phyloP scores from a whole-genome alignment of 1,140 invertebrate genomes.

The Calephelis nemesis region DNA sequence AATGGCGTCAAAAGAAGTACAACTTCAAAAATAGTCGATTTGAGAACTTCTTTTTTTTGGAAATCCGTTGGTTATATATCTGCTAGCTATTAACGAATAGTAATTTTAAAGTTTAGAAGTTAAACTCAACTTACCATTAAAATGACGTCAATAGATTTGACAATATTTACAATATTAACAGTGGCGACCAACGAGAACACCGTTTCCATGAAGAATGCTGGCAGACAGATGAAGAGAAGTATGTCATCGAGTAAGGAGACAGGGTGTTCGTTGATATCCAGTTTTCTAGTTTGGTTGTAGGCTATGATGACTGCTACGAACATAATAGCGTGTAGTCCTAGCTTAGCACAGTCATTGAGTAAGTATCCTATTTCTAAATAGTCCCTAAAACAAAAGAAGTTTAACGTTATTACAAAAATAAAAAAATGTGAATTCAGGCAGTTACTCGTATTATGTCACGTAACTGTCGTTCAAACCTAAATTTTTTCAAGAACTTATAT shows the following conservation, averaged over 20 bases:
- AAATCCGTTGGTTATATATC: too few species aligned
- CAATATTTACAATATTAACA: constrained; percentile 65
- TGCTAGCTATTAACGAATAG: too few species aligned
- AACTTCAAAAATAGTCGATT: too few species aligned
- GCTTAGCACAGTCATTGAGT: constrained; percentile 72
- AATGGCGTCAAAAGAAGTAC: too few species aligned
- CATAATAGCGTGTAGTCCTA: constrained; percentile 78
- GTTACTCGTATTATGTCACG: too few species aligned
- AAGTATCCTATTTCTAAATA: constrained; percentile 66
- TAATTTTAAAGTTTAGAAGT: background rate
- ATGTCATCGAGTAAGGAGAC: constrained; percentile 86
- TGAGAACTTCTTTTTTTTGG: too few species aligned
- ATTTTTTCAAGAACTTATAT: too few species aligned
- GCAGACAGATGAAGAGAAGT: constrained; percentile 85
- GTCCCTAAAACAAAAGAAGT: constrained; percentile 50
- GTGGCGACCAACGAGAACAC: constrained; percentile 83
- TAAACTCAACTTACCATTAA: constrained; percentile 77
- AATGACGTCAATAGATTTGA: constrained; percentile 76
- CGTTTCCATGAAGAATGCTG: constrained; percentile 86
- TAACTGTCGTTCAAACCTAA: too few species aligned
- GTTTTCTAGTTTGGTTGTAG: constrained; percentile 80
- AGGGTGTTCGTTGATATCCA: constrained; percentile 83
- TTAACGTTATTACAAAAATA: too few species aligned
- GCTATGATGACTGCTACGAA: constrained; percentile 79
- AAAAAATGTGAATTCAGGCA: too few species aligned